These are phyloP conservation scores for Sebastes schlegelii DNA, from an alignment of 2,113 vertebrate genomes.

Conservation along the genomic window DNA sequence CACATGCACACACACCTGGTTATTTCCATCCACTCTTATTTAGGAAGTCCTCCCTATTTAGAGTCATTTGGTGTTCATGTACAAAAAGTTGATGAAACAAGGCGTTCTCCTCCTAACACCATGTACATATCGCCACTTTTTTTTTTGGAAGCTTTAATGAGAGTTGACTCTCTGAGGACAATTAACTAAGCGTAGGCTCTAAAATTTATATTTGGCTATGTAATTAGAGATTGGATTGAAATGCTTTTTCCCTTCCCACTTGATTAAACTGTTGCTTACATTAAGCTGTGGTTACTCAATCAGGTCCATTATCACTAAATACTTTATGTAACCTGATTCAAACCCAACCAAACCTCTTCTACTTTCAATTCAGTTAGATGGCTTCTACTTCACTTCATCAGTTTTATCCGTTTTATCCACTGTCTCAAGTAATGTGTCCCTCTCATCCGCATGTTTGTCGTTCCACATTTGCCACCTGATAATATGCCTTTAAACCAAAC, in stretches of 20 bases:
- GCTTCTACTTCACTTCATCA: not conserved
- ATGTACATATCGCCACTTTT: constrained; percentile 1
- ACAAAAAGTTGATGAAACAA: not conserved
- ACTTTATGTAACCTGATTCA: constrained; percentile 59
- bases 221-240: constrained; percentile 57
- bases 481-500: not conserved
- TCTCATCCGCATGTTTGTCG: not conserved
- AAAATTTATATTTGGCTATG: constrained; percentile 32
- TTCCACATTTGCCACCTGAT: not conserved
- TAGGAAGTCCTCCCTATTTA: constrained; percentile 4
- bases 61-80: not conserved
- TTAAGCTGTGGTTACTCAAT: constrained; percentile 50
- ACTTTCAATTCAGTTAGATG: constrained; percentile 10
- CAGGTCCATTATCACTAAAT: constrained; percentile 36
- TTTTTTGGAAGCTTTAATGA: constrained; percentile 39
- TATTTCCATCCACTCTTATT: constrained; percentile 12
- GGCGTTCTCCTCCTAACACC: not conserved
- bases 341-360: constrained; percentile 22
- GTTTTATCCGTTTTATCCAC: not conserved
- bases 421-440: not conserved
- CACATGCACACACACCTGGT: not conserved
- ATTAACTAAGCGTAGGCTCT: constrained; percentile 45
- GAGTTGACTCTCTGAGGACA: constrained; percentile 24
- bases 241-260: constrained; percentile 22
- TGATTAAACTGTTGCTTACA: constrained; percentile 42